Conservation (phyloP, 2,888 invertebrate species). For the Lutraria lutraria region DNA sequence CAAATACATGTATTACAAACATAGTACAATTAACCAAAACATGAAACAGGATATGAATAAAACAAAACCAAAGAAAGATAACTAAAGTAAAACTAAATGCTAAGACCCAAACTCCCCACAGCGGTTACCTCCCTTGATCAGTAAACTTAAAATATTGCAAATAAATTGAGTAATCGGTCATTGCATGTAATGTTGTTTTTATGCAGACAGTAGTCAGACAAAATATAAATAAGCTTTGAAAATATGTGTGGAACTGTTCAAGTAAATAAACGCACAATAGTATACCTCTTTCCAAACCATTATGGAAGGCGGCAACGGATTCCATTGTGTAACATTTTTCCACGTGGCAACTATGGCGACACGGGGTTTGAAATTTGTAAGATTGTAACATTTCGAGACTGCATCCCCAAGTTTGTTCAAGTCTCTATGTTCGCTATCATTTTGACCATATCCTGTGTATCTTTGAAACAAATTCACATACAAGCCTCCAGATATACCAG, state of each 20-base stretch:
- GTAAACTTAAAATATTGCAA: too few relatives aligned
- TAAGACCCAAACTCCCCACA: too few relatives aligned
- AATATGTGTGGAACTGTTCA: too few relatives aligned
- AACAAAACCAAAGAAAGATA: neutral
- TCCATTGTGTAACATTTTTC: conserved; percentile 24
- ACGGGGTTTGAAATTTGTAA: conserved; percentile 21
- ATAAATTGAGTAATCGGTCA: too few relatives aligned
- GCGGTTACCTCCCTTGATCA: too few relatives aligned
- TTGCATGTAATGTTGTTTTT: too few relatives aligned
- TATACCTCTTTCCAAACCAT: conserved; percentile 19
- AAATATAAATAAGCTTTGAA: too few relatives aligned
- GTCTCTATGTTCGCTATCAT: conserved; percentile 29
- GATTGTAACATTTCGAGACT: neutral
- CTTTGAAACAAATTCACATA: conserved; percentile 28
- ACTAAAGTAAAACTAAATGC: neutral
- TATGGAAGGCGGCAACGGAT: neutral
- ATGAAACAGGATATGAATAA: neutral
- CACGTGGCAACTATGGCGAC: conserved; percentile 31
- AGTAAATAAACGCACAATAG: neutral
- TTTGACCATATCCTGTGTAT: conserved; percentile 24
- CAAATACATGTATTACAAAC: neutral
- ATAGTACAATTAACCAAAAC: neutral
- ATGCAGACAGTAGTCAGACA: too few relatives aligned
- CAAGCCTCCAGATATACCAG: conserved; percentile 34
- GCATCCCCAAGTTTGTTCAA: conserved; percentile 10